Base-by-base conservation (phyloP, 1,140 invertebrate genomes). In the Diorhabda carinulata region DNA sequence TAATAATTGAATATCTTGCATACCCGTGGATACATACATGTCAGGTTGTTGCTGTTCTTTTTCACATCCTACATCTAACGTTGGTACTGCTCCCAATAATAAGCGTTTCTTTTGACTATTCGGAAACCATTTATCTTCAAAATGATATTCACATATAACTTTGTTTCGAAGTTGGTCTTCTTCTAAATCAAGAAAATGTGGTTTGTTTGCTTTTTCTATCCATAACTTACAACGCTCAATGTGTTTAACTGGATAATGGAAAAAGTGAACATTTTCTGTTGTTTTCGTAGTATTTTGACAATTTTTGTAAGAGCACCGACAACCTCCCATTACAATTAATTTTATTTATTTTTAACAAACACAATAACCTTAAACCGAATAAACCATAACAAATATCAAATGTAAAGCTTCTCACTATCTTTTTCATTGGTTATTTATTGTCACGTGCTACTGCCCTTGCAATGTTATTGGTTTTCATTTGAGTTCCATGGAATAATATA, bases 201-300 rank as follows among this genome's bases (percentile, higher is more conserved):
- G 73, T 73, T 82, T 81, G 4, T 81, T 77, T 7, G 85, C 83
- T 73, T 86, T 86, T 10, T 79, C 73, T 3, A 87, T 81, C 86
- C 86, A 87, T 71, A 83, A 77, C 61, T 82, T 81, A 72, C 86
- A 87, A 65, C 86, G 76, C 42, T 83, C 75, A 73, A 81, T 83
- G 61, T 87, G 83, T 78, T 84, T 86, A 4, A 87, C 85, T 1
- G 86, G 86, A 69, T 84, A 87, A 76, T 87, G 86, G 69, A 87
- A 87, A 79, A 86, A 85, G 74, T 86, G 86, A 0, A 84, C 82
- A 66, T 83, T 82, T 25, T 83, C 83, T 77, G 83, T 82, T 5
- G 81, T 79, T 71, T 82, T 81, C 3, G 83, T 81, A 3, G 78
- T 76, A 68, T 79, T 81, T 65, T 69, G 81, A 72, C 86, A 87